Evolutionary conservation across 2,797 vertebrate species (phyloP).

Genomic region (Petrocephalus sullivani): DNA sequence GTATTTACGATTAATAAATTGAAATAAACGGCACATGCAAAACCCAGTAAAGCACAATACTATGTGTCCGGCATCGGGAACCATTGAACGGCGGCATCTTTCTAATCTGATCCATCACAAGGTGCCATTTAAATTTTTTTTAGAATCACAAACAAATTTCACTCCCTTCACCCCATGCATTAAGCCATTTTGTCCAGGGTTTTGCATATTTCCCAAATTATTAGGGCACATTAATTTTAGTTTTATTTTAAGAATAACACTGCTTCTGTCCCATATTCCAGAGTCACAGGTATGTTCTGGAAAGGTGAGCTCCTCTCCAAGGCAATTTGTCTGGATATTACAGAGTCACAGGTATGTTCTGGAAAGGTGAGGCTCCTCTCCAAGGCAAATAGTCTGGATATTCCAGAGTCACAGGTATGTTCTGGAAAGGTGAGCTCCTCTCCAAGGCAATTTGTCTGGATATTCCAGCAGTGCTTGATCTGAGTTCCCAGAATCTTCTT

Average conservation of each 20-base stretch:
- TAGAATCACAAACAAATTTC: background rate
- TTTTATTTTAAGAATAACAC: background rate
- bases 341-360: background rate
- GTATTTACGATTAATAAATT: background rate
- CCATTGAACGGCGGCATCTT: background rate
- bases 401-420: background rate
- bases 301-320: background rate
- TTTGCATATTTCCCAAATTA: conserved; percentile 8
- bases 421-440: background rate
- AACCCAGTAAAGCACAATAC: background rate
- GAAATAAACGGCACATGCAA: background rate
- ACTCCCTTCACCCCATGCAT: background rate
- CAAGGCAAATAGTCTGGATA: conserved; percentile 7
- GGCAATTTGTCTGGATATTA: conserved; percentile 3
- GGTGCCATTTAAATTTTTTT: background rate
- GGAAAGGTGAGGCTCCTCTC: background rate
- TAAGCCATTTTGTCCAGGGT: background rate
- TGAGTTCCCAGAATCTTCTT: background rate
- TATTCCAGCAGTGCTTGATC: background rate
- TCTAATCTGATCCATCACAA: background rate
- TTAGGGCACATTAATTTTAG: background rate
- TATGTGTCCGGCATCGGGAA: background rate
- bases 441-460: conserved; percentile 8
- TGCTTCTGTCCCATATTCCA: background rate
- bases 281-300: background rate